These are phyloP conservation scores for Cheilinus undulatus DNA, from an alignment of 2,113 vertebrate genomes.

Conservation along the genomic window DNA sequence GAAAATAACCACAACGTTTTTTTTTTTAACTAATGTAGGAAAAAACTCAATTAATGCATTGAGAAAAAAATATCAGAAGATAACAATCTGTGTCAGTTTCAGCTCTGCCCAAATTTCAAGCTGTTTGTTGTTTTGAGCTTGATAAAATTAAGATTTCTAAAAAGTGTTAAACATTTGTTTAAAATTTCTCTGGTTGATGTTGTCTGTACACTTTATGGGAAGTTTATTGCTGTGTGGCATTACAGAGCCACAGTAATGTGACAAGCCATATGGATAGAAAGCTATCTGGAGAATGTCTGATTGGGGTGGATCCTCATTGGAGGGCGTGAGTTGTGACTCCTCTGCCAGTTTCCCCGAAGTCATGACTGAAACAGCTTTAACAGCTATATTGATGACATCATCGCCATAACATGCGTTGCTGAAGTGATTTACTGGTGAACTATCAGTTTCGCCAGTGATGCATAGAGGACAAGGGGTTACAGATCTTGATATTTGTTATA, in stretches of 20 bases:
- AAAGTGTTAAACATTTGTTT: slow-evolving; percentile 8
- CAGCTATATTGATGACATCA: slow-evolving; percentile 42
- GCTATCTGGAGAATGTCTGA: slow-evolving; percentile 72
- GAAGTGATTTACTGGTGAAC: slow-evolving; percentile 20
- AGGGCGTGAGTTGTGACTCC: slow-evolving; percentile 42
- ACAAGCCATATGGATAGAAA: slow-evolving; percentile 71
- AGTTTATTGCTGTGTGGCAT: slow-evolving; percentile 51
- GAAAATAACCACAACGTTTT: not conserved
- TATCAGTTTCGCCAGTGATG: not conserved
- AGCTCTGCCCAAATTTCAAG: not conserved
- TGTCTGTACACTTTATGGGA: slow-evolving; percentile 1
- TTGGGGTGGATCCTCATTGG: slow-evolving; percentile 44
- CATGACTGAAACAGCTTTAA: slow-evolving; percentile 31
- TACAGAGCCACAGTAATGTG: slow-evolving; percentile 61
- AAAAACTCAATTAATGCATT: not conserved
- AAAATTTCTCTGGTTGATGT: slow-evolving; percentile 22
- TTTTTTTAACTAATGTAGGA: not conserved
- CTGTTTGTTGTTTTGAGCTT: not conserved
- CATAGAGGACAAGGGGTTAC: not conserved
- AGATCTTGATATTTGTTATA: not conserved
- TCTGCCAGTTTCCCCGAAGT: slow-evolving; percentile 72
- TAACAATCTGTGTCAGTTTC: too few species aligned
- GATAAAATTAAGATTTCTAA: too few species aligned
- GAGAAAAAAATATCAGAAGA: not conserved
- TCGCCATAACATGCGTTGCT: slow-evolving; percentile 22